Conservation (phyloP, 2,113 vertebrate genomes). For the Drymodes brunneopygia region DNA sequence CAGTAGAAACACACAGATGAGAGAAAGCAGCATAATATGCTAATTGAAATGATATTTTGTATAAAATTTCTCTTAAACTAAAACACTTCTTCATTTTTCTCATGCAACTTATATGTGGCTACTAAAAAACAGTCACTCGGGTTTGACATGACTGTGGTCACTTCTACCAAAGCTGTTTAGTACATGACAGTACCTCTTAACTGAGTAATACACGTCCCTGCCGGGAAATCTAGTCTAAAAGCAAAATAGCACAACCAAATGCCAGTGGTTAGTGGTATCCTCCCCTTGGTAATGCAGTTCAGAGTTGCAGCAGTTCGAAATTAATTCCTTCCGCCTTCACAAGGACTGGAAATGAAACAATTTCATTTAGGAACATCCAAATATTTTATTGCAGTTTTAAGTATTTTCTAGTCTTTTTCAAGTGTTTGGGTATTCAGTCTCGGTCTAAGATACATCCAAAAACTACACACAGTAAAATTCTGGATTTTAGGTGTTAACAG, state of each 20-base stretch:
- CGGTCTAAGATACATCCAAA: background rate
- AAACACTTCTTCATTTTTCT: background rate
- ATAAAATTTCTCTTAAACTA: background rate
- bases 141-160: background rate
- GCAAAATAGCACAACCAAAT: background rate
- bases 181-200: background rate
- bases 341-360: background rate
- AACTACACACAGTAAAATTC: background rate
- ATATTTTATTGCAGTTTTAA: background rate
- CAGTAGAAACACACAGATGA: background rate
- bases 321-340: background rate
- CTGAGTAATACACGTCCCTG: background rate
- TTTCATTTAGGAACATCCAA: background rate
- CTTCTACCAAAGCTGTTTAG: background rate
- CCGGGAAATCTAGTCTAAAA: background rate
- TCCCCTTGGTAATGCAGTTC: background rate
- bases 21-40: background rate
- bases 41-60: background rate
- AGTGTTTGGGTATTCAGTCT: background rate
- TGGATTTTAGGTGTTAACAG: background rate
- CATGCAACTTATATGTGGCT: background rate
- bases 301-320: background rate
- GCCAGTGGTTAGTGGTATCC: background rate
- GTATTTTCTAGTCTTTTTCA: background rate
- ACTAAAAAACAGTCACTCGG: background rate